These are phyloP conservation scores for Gobius niger DNA, from an alignment of 2,113 vertebrate species.

Conservation along the genomic window DNA sequence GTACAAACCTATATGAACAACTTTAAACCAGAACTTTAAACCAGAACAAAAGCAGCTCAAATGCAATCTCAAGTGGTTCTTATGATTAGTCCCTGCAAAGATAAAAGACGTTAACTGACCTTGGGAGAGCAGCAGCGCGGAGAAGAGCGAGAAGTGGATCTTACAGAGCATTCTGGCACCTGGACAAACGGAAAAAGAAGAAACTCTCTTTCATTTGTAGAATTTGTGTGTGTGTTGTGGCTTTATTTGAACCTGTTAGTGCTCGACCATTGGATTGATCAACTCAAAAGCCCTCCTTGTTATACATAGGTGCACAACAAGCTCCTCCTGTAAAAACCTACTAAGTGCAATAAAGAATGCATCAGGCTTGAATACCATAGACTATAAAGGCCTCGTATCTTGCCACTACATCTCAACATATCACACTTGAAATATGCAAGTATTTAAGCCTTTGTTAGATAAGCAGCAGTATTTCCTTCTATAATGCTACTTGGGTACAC, in stretches of 20 bases:
- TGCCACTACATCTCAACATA: not conserved
- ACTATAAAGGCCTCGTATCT: too few species aligned
- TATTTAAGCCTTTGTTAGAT: not conserved
- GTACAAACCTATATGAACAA: conserved; percentile 10
- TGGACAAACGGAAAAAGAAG: conserved; percentile 53
- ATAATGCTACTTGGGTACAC: not conserved
- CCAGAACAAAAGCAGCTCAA: not conserved
- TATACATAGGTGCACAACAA: too few species aligned
- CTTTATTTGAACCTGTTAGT: too few species aligned
- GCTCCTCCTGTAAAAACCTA: too few species aligned
- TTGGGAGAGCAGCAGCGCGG: conserved; percentile 65
- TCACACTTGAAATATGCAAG: not conserved
- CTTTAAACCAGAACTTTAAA: conserved; percentile 14
- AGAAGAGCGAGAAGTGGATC: conserved; percentile 35
- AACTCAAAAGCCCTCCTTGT: too few species aligned
- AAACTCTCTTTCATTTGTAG: not conserved
- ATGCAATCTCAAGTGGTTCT: too few species aligned
- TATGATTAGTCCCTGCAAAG: not conserved
- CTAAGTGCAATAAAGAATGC: too few species aligned
- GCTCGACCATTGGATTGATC: too few species aligned
- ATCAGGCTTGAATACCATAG: too few species aligned
- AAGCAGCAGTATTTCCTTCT: not conserved
- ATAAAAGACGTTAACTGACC: conserved; percentile 58
- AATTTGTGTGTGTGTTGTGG: not conserved
- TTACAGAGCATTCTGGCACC: conserved; percentile 63